phyloP scores from a whole-genome alignment of 2,888 invertebrate genomes.

The Brenthis hecate region DNA sequence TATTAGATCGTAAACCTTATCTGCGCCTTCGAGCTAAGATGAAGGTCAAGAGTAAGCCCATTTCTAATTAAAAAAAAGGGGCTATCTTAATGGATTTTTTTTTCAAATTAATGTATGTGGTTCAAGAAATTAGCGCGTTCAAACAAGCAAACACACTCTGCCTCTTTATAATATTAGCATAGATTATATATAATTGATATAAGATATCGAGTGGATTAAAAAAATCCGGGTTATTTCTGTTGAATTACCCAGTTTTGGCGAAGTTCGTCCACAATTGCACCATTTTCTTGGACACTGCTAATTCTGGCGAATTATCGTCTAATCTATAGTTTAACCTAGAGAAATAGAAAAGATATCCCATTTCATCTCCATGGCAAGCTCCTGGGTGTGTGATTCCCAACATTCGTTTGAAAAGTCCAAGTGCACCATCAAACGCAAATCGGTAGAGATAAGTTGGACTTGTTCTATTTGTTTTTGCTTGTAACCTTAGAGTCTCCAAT shows the following conservation, averaged over 20 bases:
- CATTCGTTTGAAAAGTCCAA: conserved; percentile 84
- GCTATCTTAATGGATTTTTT: too few species aligned
- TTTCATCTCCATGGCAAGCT: conserved; percentile 84
- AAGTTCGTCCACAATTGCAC: conserved; percentile 86
- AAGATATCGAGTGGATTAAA: background rate
- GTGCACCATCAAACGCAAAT: conserved; percentile 84
- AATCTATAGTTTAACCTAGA: conserved; percentile 83
- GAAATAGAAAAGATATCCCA: conserved; percentile 85
- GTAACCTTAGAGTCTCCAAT: conserved; percentile 75
- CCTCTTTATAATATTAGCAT: too few species aligned
- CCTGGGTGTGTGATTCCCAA: conserved; percentile 83
- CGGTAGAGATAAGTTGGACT: conserved; percentile 83
- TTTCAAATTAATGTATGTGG: too few species aligned
- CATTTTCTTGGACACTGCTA: conserved; percentile 82
- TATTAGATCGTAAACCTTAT: too few species aligned
- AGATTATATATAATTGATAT: background rate
- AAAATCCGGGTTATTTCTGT: background rate
- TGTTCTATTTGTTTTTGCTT: conserved; percentile 63
- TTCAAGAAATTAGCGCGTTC: too few species aligned
- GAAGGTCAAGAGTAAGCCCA: too few species aligned
- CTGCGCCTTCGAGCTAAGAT: too few species aligned
- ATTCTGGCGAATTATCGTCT: conserved; percentile 82
- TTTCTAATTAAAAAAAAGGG: too few species aligned
- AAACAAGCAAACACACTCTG: too few species aligned
- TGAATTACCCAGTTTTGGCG: conserved; percentile 83